Percentiles rank a stretch among this genome's conserved stretches.
Evolutionary conservation across 1,140 invertebrate species (phyloP).

Genomic region (Drosophila lacteicornis): DNA sequence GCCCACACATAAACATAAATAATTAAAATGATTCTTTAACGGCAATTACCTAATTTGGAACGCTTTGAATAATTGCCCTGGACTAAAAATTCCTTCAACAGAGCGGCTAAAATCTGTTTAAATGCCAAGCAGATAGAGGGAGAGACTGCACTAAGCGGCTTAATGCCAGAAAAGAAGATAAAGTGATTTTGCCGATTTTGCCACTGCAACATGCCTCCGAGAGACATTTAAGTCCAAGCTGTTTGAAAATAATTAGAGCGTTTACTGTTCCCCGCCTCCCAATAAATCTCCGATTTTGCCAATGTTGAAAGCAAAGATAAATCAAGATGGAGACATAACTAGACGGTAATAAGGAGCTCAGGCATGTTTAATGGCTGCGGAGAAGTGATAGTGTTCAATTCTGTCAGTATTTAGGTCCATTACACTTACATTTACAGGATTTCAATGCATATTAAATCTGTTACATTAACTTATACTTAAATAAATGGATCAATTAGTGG

Average conservation of each 20-base stretch:
- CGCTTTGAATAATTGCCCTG: constrained; percentile 78
- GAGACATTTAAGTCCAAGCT: constrained; percentile 77
- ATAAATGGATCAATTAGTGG: background rate
- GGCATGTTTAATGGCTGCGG: constrained; percentile 14
- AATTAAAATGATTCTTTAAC: constrained; percentile 83
- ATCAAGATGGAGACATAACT: constrained; percentile 15
- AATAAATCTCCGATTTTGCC: constrained; percentile 13
- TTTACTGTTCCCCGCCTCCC: constrained; percentile 54
- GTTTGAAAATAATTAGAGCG: constrained; percentile 82
- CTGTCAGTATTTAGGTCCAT: background rate
- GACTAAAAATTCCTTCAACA: constrained; percentile 15
- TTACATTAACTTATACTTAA: too few relatives aligned
- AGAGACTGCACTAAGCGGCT: constrained; percentile 75
- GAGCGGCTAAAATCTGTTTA: constrained; percentile 56
- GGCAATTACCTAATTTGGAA: constrained; percentile 81
- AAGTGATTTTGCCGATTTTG: constrained; percentile 57
- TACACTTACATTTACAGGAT: background rate
- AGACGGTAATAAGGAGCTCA: constrained; percentile 17
- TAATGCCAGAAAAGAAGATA: constrained; percentile 79
- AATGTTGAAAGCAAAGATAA: constrained; percentile 21
- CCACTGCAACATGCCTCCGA: constrained; percentile 47
- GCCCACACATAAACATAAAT: constrained; percentile 74
- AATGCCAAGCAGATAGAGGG: constrained; percentile 22
- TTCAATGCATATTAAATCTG: background rate
- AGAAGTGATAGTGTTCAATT: background rate